Evolutionary conservation across 2,888 invertebrate genomes (phyloP).

Genomic region (Crocallis elinguaria): DNA sequence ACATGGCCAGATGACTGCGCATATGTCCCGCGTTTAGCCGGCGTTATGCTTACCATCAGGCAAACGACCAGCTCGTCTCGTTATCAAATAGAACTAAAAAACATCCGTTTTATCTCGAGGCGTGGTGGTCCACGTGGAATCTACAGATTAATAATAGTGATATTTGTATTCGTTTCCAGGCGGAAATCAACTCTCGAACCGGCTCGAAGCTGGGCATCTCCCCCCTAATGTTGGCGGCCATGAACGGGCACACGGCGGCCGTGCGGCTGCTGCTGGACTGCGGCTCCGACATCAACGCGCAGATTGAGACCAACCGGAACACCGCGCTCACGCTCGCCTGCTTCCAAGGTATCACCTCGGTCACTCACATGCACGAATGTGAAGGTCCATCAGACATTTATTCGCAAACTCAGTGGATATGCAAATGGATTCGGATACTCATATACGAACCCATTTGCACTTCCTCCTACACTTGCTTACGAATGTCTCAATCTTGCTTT

Average conservation of each 20-base stretch:
- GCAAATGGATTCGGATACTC: neutral
- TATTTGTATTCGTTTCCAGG: constrained; percentile 61
- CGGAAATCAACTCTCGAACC: constrained; percentile 99
- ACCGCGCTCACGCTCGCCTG: constrained; percentile 99
- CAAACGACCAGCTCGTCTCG: too few species aligned
- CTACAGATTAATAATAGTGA: neutral
- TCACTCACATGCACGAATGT: neutral
- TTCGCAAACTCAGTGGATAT: neutral
- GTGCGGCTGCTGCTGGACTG: constrained; percentile 97
- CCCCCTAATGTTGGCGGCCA: constrained; percentile 99
- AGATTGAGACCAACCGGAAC: constrained; percentile 99
- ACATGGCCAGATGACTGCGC: too few species aligned
- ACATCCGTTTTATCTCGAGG: too few species aligned
- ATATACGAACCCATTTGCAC: too few species aligned
- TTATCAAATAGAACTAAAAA: too few species aligned
- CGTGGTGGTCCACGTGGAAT: too few species aligned
- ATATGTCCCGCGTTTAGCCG: too few species aligned
- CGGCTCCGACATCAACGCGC: constrained; percentile 99
- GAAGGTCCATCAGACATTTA: neutral
- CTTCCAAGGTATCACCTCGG: constrained; percentile 92
- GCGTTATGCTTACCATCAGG: too few species aligned
- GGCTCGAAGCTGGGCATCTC: constrained; percentile 99
- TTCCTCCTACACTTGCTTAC: too few species aligned
- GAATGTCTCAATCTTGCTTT: too few species aligned
- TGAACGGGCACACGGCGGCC: constrained; percentile 97